phyloP scores from a whole-genome alignment of 2,797 vertebrate genomes.

The Hoplostethus mediterraneus region DNA sequence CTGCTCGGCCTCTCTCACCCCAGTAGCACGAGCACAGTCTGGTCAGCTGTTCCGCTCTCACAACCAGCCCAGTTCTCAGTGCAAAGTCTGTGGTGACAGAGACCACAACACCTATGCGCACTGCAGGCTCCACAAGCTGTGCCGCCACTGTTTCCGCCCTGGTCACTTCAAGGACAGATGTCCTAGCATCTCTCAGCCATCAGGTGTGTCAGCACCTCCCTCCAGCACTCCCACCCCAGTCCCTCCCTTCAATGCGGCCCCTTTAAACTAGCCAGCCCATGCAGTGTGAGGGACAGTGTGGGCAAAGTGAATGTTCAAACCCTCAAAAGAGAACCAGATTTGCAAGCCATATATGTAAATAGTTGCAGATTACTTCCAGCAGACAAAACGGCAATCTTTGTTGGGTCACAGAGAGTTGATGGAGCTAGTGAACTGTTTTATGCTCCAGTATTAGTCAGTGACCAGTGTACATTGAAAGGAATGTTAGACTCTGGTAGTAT shows the following conservation, averaged over 20 bases:
- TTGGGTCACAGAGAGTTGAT: conserved; percentile 29
- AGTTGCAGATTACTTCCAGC: conserved; percentile 22
- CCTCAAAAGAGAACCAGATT: conserved; percentile 2
- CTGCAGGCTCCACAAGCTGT: conserved; percentile 28
- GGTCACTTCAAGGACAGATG: conserved; percentile 24
- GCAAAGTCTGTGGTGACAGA: conserved; percentile 2
- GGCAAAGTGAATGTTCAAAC: not conserved
- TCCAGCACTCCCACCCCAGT: not conserved
- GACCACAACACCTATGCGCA: conserved; percentile 16
- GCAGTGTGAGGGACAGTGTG: conserved; percentile 16
- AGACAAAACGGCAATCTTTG: conserved; percentile 16
- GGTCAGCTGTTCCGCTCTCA: not conserved
- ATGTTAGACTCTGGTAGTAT: conserved; percentile 34
- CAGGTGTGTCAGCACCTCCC: not conserved
- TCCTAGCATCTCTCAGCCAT: no score
- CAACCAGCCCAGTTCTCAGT: not conserved
- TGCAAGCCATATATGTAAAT: conserved; percentile 4
- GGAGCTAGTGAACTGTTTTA: conserved; percentile 38
- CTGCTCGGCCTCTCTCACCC: no score
- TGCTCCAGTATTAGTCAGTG: conserved; percentile 18
- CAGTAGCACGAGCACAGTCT: not conserved
- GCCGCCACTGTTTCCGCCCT: conserved; percentile 22
- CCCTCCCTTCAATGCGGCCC: not conserved
- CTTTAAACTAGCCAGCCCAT: conserved; percentile 34
- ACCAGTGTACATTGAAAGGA: not conserved